Percentiles rank a stretch among this genome's conserved stretches.
phyloP scores from a whole-genome alignment of 2,113 vertebrate species.

The Clupea harengus region DNA sequence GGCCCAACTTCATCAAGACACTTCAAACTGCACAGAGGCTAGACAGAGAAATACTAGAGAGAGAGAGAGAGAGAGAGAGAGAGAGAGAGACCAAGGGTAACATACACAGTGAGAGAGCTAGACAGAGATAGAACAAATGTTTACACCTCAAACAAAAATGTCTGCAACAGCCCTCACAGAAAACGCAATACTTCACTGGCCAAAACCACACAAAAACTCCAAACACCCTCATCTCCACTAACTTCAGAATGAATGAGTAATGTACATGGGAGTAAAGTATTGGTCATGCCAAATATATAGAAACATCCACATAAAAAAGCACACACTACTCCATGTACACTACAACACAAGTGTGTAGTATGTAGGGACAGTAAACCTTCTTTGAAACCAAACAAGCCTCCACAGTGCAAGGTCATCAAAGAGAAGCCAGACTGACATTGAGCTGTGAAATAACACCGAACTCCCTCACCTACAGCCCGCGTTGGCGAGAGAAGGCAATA shows the following conservation, averaged over 20 bases:
- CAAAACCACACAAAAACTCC: background rate
- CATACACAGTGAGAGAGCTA: background rate
- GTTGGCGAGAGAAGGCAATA: background rate
- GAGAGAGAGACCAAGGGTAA: background rate
- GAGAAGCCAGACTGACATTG: background rate
- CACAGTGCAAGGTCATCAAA: background rate
- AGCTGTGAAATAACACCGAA: background rate
- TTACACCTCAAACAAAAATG: background rate
- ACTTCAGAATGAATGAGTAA: background rate
- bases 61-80: background rate
- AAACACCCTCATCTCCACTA: background rate
- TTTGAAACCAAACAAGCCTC: background rate
- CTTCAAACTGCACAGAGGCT: background rate
- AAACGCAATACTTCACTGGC: background rate
- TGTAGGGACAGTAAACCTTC: background rate
- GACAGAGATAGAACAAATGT: background rate
- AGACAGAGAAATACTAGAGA: background rate
- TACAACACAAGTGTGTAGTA: background rate
- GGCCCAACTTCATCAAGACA: background rate
- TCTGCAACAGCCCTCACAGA: background rate
- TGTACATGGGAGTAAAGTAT: background rate
- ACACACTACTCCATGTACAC: background rate
- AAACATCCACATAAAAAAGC: background rate
- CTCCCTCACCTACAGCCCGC: background rate
- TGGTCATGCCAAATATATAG: too few relatives aligned